Evolutionary conservation across 2,797 vertebrate species (phyloP), one percentile per base, ranked within the genome.

Genomic region (Emydoidea blandingii): DNA sequence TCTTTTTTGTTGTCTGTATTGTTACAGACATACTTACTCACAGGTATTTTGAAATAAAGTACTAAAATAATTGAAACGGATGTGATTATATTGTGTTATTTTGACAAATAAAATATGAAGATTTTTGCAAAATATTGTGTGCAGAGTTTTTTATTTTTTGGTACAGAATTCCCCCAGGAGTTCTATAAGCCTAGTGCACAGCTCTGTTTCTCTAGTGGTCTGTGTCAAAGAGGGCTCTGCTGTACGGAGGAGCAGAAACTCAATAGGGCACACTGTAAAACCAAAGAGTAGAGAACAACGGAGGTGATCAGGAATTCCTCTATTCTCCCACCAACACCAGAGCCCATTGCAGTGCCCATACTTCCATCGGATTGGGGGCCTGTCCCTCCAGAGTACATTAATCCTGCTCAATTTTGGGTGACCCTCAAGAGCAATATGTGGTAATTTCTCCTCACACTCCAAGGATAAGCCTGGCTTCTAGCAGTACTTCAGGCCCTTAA

Each of bases 201-300:
- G 14, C 23, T 97, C 90, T 74, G 86, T 82, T 78, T 91, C 91
- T 25, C 68, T 47, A 84, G 59, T 53, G 34, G 54, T n/a, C 80
- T 29, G 34, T 81, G 93, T 97, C 92, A 93, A 91, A 76, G 81
- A 86, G 82, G 85, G 68, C 50, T 93, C 80, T 91, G 68, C 80
- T 95, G 10, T 47, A 83, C 65, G 0, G 0, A 86, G 52, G 65
- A 90, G 87, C 54, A 86, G 57, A 90, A 90, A 79, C 86, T 88
- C 90, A 79, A 87, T 94, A 95, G 93, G 96, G 93, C 91, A 97
- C 94, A 83, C 59, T 95, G 94, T 91, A 97, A 96, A 96, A 96
- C 92, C 95, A 97, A 97, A 91, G 76, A 88, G 74, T 49, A 79
- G 85, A 97, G 86, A 96, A 94, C 95, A 97, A 95, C 85, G 7